Conservation (phyloP, 2,797 vertebrate genomes). For the Eleutherodactylus coqui region DNA sequence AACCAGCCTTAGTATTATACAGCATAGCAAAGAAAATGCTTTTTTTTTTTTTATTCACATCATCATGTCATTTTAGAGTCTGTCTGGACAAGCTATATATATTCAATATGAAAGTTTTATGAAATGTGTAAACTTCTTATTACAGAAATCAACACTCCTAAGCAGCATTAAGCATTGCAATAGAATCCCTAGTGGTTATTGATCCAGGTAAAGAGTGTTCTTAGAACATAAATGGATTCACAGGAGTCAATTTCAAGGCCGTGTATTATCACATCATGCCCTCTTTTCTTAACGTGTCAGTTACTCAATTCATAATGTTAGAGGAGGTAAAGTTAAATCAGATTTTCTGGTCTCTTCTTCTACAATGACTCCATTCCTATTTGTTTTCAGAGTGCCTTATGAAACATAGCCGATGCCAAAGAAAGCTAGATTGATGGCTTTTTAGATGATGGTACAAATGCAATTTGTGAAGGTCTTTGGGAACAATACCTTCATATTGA, state of each 20-base stretch:
- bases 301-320: constrained; percentile 64
- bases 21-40: too few species aligned
- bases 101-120: constrained; percentile 31
- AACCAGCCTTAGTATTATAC: too few species aligned
- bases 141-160: constrained; percentile 39
- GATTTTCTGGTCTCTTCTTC: constrained; percentile 57
- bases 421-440: constrained; percentile 48
- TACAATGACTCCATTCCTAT: constrained; percentile 57
- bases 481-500: constrained; percentile 51
- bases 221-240: constrained; percentile 55
- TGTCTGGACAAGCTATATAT: background rate
- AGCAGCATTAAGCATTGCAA: constrained; percentile 49
- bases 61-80: background rate
- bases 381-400: constrained; percentile 56
- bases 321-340: constrained; percentile 63
- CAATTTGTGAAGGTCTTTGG: constrained; percentile 51
- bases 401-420: constrained; percentile 50
- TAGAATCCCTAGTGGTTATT: constrained; percentile 55
- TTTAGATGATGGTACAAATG: constrained; percentile 23
- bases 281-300: constrained; percentile 59
- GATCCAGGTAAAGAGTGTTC: constrained; percentile 56
- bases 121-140: constrained; percentile 46
- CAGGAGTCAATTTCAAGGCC: constrained; percentile 61
- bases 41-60: constrained; percentile 4
- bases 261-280: constrained; percentile 62